Percentiles rank a stretch among this genome's conserved stretches.
Conservation (phyloP, 2,888 invertebrate genomes). For the Drosophila yooni region DNA sequence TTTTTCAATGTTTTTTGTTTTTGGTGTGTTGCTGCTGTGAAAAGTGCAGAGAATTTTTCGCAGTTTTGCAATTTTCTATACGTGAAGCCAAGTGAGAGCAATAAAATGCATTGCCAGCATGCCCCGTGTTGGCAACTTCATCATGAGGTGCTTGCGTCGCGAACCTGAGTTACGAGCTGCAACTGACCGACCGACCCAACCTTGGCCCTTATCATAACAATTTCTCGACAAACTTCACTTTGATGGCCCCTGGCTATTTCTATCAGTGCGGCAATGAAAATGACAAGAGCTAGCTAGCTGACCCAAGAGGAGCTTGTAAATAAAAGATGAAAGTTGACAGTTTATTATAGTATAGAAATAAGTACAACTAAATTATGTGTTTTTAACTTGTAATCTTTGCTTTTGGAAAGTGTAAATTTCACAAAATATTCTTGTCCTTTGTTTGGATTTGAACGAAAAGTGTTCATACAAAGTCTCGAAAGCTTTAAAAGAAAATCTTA, state of each 20-base stretch:
- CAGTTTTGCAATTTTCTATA: constrained; percentile 6
- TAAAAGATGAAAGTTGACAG: not conserved
- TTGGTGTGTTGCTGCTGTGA: not conserved
- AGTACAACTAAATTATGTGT: not conserved
- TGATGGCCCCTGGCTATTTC: not conserved
- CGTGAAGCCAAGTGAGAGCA: constrained; percentile 53
- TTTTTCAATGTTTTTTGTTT: not conserved
- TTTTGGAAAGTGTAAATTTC: not conserved
- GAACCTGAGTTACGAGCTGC: constrained; percentile 7
- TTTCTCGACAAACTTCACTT: constrained; percentile 6
- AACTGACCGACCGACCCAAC: constrained; percentile 4
- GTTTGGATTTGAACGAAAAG: not conserved
- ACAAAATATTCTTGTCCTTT: too few species aligned
- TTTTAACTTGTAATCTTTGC: not conserved
- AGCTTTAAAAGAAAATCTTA: not conserved
- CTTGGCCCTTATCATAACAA: constrained; percentile 10
- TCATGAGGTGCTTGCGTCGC: constrained; percentile 32
- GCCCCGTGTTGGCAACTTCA: constrained; percentile 31
- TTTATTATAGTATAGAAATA: not conserved
- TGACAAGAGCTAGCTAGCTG: not conserved
- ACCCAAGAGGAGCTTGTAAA: not conserved
- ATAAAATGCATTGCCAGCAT: constrained; percentile 65
- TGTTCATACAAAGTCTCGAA: not conserved
- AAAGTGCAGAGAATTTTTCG: constrained; percentile 22
- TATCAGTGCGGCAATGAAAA: not conserved